phyloP scores from a whole-genome alignment of 2,888 invertebrate species.

The Copidosoma aretas region DNA sequence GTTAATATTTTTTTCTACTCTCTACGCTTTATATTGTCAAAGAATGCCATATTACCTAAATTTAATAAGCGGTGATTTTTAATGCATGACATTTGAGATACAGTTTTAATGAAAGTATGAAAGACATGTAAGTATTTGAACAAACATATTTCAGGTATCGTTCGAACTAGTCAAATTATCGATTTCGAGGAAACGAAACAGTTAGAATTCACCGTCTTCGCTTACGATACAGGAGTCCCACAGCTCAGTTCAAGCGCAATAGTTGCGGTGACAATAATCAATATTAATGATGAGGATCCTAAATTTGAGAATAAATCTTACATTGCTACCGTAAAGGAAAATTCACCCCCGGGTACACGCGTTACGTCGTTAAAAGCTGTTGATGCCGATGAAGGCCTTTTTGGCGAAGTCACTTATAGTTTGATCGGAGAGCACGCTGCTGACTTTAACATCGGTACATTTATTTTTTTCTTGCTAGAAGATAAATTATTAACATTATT shows the following conservation, averaged over 20 bases:
- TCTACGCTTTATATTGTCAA: background rate
- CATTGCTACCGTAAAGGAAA: constrained; percentile 77
- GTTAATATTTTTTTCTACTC: constrained; percentile 59
- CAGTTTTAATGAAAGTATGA: background rate
- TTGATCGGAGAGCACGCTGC: constrained; percentile 77
- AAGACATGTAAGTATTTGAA: too few species aligned
- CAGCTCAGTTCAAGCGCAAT: constrained; percentile 79
- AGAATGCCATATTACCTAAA: too few species aligned
- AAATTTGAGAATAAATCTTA: constrained; percentile 74
- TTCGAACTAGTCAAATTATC: constrained; percentile 77
- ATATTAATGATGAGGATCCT: constrained; percentile 89
- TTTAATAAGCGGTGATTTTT: background rate
- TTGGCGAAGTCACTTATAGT: constrained; percentile 79
- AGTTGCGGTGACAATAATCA: constrained; percentile 78
- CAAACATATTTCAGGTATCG: constrained; percentile 68
- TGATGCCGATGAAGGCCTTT: constrained; percentile 79
- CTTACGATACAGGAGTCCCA: constrained; percentile 87
- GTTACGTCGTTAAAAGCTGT: constrained; percentile 77
- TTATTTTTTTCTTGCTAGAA: background rate
- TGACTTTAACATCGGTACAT: constrained; percentile 74
- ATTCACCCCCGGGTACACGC: constrained; percentile 75
- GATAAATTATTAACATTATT: background rate
- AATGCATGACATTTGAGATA: background rate
- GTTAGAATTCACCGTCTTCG: constrained; percentile 80
- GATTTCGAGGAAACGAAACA: constrained; percentile 83